These are phyloP conservation scores for Caenorhabditis panamensis DNA, from an alignment of 2,888 invertebrate genomes.

Conservation along the genomic window DNA sequence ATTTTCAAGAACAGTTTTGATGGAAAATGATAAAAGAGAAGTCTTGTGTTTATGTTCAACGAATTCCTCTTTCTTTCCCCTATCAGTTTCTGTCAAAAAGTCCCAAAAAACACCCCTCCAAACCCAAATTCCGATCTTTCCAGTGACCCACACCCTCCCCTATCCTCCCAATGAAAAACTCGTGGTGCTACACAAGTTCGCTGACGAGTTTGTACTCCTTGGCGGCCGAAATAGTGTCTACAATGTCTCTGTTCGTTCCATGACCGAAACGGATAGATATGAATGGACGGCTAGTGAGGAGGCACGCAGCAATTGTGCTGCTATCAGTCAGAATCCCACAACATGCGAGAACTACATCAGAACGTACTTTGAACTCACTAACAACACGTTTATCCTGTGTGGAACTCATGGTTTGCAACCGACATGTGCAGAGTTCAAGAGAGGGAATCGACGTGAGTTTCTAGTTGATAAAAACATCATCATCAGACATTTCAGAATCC, in stretches of 20 bases:
- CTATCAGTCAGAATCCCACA: conserved; percentile 53
- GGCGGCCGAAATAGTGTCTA: conserved; percentile 64
- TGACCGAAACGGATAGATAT: conserved; percentile 48
- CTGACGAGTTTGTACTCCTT: conserved; percentile 33
- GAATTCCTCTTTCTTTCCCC: no score
- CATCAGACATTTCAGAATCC: conserved; percentile 20
- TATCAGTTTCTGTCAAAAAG: no score
- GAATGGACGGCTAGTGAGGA: conserved; percentile 62
- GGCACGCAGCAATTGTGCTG: conserved; percentile 52
- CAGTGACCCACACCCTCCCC: conserved; percentile 42
- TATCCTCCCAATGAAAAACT: conserved; percentile 44
- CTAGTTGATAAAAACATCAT: neutral
- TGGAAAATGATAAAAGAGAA: no score
- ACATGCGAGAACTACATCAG: conserved; percentile 67
- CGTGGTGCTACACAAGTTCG: conserved; percentile 47
- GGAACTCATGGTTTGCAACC: conserved; percentile 68
- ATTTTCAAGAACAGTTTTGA: no score
- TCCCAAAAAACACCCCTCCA: no score
- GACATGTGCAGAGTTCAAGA: conserved; percentile 59
- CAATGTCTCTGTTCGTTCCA: conserved; percentile 55
- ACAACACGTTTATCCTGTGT: conserved; percentile 58
- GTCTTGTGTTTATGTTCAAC: no score
- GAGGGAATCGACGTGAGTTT: conserved; percentile 33
- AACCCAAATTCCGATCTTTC: conserved; percentile 11
- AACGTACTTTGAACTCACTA: conserved; percentile 62